Percentiles rank a stretch among this genome's conserved stretches.
These are phyloP conservation scores for Drosophila ficusphila DNA, from an alignment of 1,140 invertebrate genomes.

Conservation along the genomic window DNA sequence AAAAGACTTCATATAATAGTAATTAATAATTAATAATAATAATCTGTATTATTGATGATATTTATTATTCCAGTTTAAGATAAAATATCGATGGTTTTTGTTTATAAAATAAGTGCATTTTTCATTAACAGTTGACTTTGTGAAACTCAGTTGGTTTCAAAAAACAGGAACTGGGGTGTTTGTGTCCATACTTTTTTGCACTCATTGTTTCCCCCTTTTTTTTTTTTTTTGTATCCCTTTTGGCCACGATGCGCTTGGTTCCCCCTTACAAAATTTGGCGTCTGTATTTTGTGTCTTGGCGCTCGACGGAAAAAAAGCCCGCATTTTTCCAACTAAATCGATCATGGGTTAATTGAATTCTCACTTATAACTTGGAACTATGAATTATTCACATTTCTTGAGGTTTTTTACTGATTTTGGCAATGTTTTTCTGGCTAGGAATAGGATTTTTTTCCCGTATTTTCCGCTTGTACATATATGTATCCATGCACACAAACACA, in stretches of 20 bases:
- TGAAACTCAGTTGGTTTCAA: neutral
- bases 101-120: too few species aligned
- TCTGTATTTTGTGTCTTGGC: conserved; percentile 44
- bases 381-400: conserved; percentile 5
- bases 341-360: neutral
- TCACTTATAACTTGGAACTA: conserved; percentile 4
- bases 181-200: conserved; percentile 18
- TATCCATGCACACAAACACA: conserved; percentile 65
- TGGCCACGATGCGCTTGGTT: conserved; percentile 46
- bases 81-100: too few species aligned
- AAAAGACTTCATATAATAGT: too few species aligned
- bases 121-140: too few species aligned
- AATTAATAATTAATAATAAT: too few species aligned
- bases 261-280: conserved; percentile 39
- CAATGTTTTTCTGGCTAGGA: conserved; percentile 34
- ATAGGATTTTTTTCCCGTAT: conserved; percentile 47
- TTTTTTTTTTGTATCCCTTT: conserved; percentile 42
- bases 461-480: conserved; percentile 54
- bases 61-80: too few species aligned
- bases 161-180: neutral
- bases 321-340: neutral
- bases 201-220: conserved; percentile 20
- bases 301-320: conserved; percentile 24
- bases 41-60: too few species aligned
- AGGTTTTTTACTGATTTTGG: conserved; percentile 14